Base-by-base conservation (phyloP, 1,140 invertebrate species). In the Thaumatotibia leucotreta region DNA sequence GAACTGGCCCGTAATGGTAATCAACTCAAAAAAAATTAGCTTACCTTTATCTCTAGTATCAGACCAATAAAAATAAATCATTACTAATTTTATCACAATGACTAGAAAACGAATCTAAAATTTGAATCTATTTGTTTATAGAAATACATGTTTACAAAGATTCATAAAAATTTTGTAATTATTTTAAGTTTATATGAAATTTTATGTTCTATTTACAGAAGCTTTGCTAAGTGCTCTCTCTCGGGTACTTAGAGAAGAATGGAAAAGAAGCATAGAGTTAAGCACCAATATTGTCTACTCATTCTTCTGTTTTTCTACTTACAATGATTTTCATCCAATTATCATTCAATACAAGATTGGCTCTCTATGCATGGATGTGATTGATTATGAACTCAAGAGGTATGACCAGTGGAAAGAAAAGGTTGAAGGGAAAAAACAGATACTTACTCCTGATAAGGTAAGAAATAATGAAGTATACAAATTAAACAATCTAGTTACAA, bases 241-340 rank as follows among this genome's bases (percentile, higher is more conserved):
- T 4, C 93, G 99, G 82, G 97, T 99, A 24, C 89, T 99, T 35
- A 93, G 98, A 77, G 99, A 99, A 93, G 98, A 99, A 91, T 99
- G 98, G 96, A 97, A 96, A 91, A 95, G 96, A 82, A 99, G 97
- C 85, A 96, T 99, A 77, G 98, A 99, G 87, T 89, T 99, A 27
- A 98, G 97, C 64, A 99, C 97, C 74, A 99, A 99, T 88, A 98
- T 99, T 81, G 95, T 99, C 68, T 98, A 98, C 83, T 97, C 97
- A 71, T 99, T 99, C 91, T 98, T 98, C 83, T 99, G 97, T 84
- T 98, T 99, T 87, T 99, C 98, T 9, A 96, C 96, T n/a, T 99
- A 98, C 84, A 95, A 95, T 73, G 95, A 97, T 80, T 99, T 99
- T 92, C 98, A 99, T 88, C 94, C 95, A 33, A 94, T 99, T 9